Conservation (phyloP, 2,888 invertebrate species). For the Chloromyia formosa region DNA sequence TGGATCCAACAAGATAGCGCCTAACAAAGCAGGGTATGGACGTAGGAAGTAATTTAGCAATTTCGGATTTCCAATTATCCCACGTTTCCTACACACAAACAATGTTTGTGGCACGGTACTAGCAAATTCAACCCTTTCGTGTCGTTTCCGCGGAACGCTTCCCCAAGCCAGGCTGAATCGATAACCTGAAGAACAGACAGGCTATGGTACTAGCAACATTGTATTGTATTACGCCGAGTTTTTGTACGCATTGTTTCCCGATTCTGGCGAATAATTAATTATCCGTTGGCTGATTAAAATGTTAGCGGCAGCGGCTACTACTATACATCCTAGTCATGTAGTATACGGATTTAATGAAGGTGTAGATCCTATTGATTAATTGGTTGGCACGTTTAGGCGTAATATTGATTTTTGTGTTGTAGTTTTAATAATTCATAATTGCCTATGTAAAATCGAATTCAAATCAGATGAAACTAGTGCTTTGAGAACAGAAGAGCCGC, state of each 20-base stretch:
- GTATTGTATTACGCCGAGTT: not conserved
- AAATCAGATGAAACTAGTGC: too few relatives aligned
- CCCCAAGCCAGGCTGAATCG: too few relatives aligned
- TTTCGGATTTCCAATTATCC: conserved; percentile 32
- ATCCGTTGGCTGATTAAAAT: conserved; percentile 27
- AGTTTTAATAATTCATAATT: too few relatives aligned
- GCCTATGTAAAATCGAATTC: too few relatives aligned
- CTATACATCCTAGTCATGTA: too few relatives aligned
- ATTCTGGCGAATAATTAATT: conserved; percentile 8
- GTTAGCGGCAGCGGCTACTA: not conserved
- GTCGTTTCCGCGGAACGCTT: not conserved
- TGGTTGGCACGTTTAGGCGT: too few relatives aligned
- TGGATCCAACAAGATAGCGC: not conserved
- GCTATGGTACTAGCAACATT: not conserved
- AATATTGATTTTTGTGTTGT: too few relatives aligned
- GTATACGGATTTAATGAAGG: too few relatives aligned
- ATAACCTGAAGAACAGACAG: not conserved
- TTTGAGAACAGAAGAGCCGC: too few relatives aligned
- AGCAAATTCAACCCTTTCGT: not conserved
- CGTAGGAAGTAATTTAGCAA: conserved; percentile 34
- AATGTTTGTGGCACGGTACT: not conserved
- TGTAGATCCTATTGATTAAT: too few relatives aligned
- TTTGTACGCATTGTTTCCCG: conserved; percentile 5
- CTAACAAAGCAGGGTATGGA: conserved; percentile 31
- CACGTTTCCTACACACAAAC: not conserved